Base-by-base conservation (phyloP, 2,113 vertebrate genomes). In the Turnix velox region DNA sequence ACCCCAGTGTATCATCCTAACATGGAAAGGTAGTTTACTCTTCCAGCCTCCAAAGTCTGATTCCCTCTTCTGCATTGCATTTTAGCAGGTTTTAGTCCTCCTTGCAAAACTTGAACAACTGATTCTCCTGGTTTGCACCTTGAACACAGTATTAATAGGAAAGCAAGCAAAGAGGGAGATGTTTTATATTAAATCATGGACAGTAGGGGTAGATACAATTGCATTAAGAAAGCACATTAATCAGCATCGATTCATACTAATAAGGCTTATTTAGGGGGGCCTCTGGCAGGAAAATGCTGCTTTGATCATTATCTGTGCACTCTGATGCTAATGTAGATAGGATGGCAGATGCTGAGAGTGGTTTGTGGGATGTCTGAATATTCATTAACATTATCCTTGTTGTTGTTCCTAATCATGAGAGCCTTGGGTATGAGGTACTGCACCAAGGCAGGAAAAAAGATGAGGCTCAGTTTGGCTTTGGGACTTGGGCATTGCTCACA, bases 341-440 rank as follows among this genome's bases (percentile, higher is more conserved):
- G 84, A 83, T 43, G 51, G 92, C 89, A 92, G 91, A 94, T 93
- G 92, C 88, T 93, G 80, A 88, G 93, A 79, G 74, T 84, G 91
- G 92, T 92, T 95, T 96, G 92, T 95, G 87, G 94, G 89, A 49
- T 91, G 81, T 69, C 92, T 95, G 94, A 95, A 96, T 96, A 95
- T 96, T 96, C 95, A 96, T 94, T 93, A 91, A 94, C 82, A 52
- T 79, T 30, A 24, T 77, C 90, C 82, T 69, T 82, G 67, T 76
- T 94, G 92, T 91, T 94, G 91, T 90, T 95, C 82, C 84, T 80
- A 69, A 75, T 80, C 87, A 31, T 71, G 88, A 77, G 90, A 93
- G 90, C 82, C 79, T 77, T 88, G 88, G 85, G 82, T 96, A 39
- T 4, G 12, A 63, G 46, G 72, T 95, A 59, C 63, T 46, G 65